Conservation (phyloP, 35 echinoderm and acorn worm genomes). For the Diadema setosum region DNA sequence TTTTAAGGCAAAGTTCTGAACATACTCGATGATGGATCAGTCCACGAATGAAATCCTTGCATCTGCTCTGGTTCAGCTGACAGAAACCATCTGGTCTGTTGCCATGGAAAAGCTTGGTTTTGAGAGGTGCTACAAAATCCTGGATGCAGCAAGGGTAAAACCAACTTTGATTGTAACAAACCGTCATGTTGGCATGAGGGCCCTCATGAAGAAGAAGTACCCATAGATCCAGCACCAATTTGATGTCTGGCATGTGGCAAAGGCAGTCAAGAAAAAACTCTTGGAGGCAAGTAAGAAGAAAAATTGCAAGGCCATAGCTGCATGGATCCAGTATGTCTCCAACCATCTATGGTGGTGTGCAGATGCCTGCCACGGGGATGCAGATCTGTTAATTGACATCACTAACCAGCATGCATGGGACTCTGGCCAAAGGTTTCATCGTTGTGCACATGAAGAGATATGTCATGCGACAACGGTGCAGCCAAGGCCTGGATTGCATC, state of each 20-base stretch:
- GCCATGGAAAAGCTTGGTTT: constrained; percentile 45
- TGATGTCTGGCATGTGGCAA: constrained; percentile 51
- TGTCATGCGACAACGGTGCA: background rate
- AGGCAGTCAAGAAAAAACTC: constrained; percentile 23
- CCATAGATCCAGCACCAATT: constrained; percentile 2
- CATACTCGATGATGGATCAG: constrained; percentile 32
- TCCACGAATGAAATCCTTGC: background rate
- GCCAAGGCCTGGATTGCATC: background rate
- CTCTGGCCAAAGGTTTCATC: background rate
- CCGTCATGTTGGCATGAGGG: background rate
- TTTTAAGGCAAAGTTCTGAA: constrained; percentile 28
- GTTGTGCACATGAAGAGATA: background rate
- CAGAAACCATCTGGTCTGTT: background rate
- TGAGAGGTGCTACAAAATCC: background rate
- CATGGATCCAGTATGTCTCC: constrained; percentile 8
- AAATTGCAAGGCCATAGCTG: background rate
- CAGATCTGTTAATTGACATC: background rate
- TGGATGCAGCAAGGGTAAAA: background rate
- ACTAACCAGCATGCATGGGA: background rate
- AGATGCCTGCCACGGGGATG: background rate
- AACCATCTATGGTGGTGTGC: constrained; percentile 49
- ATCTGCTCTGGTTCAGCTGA: constrained; percentile 15
- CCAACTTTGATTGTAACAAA: background rate
- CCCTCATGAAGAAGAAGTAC: background rate
- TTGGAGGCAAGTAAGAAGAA: constrained; percentile 21